Base-by-base conservation (phyloP, 53 echinoderm and acorn worm genomes). In the Glandiceps talaboti region DNA sequence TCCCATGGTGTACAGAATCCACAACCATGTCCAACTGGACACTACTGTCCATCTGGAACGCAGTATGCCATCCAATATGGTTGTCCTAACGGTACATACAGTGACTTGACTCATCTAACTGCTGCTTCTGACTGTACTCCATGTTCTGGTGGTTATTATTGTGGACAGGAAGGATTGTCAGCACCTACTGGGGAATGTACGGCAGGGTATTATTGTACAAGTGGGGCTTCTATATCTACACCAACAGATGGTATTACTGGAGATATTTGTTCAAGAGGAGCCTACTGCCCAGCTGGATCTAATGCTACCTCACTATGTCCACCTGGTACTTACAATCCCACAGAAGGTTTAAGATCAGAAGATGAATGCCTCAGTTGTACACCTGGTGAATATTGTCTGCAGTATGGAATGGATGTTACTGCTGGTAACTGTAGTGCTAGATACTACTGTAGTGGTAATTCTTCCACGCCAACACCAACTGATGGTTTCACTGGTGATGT, bases 261-360 rank as follows among this genome's bases (percentile, higher is more conserved):
- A 27, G 89, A 93, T 75, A 96, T 96, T 26, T 96, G 97, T 76
- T 87, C 97, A 0, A 85, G 89, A 0, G 97, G 97, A 1, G 87
- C 87, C 14, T 96, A 86, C 76, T 96, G 97, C 73, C 97, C 97
- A 0, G 80, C 77, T 25, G 97, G 97, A 28, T 91, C 97, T 6
- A 96, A 96, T 77, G 89, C 85, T 73, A 93, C 97, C 0, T 91
- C 91, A 73, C 83, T 90, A 32, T 96, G 97, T 72, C 97, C 97
- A 76, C 97, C 97, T 28, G 93, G 93, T 27, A 96, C 93, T 0
- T 96, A 94, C 81, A 96, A 96, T 79, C 97, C 97, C 25, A 93
- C 93, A 1, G 78, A 92, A 96, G 97, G 94, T 75, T 85, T 88
- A 28, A 90, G 90, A 77, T 94, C 97, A 0, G 86, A 86, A 29